Percentiles rank a stretch among this genome's conserved stretches.
Conservation (phyloP, 2,888 invertebrate species). For the Mylabris sibirica region DNA sequence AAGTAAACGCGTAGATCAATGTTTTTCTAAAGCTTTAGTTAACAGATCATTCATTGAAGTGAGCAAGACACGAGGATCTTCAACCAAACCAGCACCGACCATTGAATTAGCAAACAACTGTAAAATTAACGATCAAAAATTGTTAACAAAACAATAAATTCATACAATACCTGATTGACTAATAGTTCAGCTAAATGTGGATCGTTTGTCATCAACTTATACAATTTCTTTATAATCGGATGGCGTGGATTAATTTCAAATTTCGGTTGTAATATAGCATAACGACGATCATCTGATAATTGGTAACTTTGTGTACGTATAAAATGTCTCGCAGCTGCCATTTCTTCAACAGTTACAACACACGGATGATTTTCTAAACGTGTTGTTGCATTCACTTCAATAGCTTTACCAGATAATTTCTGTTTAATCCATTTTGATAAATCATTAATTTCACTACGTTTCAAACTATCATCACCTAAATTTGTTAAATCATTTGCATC, state of each 20-base stretch:
- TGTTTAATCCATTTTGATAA: conserved; percentile 81
- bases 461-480: conserved; percentile 74
- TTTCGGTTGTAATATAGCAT: conserved; percentile 86
- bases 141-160: not conserved
- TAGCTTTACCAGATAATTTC: conserved; percentile 79
- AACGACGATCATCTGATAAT: conserved; percentile 84
- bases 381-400: conserved; percentile 82
- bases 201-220: conserved; percentile 76
- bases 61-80: conserved; percentile 87
- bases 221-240: conserved; percentile 88
- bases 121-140: conserved; percentile 41
- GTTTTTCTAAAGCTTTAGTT: conserved; percentile 79
- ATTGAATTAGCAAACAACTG: conserved; percentile 92
- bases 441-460: conserved; percentile 78
- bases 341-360: conserved; percentile 93
- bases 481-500: conserved; percentile 67
- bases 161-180: conserved; percentile 74
- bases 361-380: conserved; percentile 91
- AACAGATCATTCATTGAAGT: conserved; percentile 88
- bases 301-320: conserved; percentile 86
- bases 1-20: conserved; percentile 35
- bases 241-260: conserved; percentile 95
- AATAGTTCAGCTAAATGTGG: conserved; percentile 84
- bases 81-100: conserved; percentile 92
- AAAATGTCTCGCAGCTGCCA: conserved; percentile 96